Base-by-base conservation (phyloP, 1,140 invertebrate species). In the Polyergus mexicanus region DNA sequence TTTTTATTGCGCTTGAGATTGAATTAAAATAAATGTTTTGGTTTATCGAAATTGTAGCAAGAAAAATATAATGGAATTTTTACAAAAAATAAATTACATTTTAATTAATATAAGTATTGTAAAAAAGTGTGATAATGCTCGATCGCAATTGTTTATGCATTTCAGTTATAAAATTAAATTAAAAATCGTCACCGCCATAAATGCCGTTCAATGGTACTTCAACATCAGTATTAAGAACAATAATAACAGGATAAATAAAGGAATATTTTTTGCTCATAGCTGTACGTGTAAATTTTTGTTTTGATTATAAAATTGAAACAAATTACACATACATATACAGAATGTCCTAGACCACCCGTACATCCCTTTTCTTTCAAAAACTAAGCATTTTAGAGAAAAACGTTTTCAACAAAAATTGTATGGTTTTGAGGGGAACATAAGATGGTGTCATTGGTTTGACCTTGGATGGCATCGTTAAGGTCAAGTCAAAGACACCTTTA, bases 151-250 rank as follows among this genome's bases (percentile, higher is more conserved):
- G 60, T 35, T 5, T 35, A 25, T 4, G 6, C 22, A 7, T 25
- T 66, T 28, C 75, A 69, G 69, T 80, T 69, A 80, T 56, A 41
- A 69, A 80, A 62, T 11, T 56, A 65, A 66, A 69, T 80, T 56
- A 69, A 80, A 80, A 80, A n/a, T 22, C 16, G 38, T 16, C 2
- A 6, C 19, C 47, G 32, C 28, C 16, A 63, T 56, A 38, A 13
- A 25, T 22, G 47, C 56, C 13, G 16, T 51, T 51, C 13, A 56
- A 41, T 16, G 7, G 0, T 4, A 38, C 35, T 16, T 54, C 22
- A 10, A 51, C 66, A 77, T 16, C 13, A 35, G 4, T 54, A 68
- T 80, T 3, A 19, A 2, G 13, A 56, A 80, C 32, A 68, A 54
- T 38, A 16, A 68, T 2, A 54, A 38, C 19, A 22, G 19, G 8